These are phyloP conservation scores for Anoncus sp. DNA, from an alignment of 2,888 invertebrate species.

Conservation along the genomic window DNA sequence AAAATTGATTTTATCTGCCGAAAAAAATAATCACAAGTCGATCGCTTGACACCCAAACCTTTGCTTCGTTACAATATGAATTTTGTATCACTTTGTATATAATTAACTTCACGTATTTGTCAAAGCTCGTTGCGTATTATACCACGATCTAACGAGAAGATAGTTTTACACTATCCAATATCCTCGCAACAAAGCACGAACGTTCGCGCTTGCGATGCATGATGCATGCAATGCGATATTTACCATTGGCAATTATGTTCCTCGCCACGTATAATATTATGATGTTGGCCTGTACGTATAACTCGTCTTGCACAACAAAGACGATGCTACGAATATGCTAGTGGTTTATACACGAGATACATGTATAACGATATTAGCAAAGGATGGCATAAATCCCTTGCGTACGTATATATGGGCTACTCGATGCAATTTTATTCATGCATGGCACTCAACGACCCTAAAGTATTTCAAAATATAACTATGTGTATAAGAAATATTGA, in stretches of 20 bases:
- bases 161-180: slow-evolving; percentile 45
- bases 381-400: too few species aligned
- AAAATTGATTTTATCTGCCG: neutral
- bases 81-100: neutral
- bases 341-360: neutral
- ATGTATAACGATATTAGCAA: too few species aligned
- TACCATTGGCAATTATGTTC: slow-evolving; percentile 43
- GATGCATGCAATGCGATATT: slow-evolving; percentile 44
- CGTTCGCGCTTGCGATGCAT: slow-evolving; percentile 27
- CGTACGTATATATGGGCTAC: neutral
- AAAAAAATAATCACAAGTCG: neutral
- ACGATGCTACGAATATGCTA: slow-evolving; percentile 8
- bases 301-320: slow-evolving; percentile 24
- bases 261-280: slow-evolving; percentile 46
- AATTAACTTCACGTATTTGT: neutral
- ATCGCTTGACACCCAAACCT: neutral
- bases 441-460: too few species aligned
- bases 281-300: slow-evolving; percentile 19
- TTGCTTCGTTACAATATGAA: neutral
- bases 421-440: too few species aligned
- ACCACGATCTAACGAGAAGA: slow-evolving; percentile 30
- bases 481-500: too few species aligned
- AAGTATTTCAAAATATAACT: too few species aligned
- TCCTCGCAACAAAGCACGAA: slow-evolving; percentile 18
- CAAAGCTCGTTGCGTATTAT: neutral